Conservation (phyloP, 2,113 vertebrate genomes). For the Diadophis punctatus region DNA sequence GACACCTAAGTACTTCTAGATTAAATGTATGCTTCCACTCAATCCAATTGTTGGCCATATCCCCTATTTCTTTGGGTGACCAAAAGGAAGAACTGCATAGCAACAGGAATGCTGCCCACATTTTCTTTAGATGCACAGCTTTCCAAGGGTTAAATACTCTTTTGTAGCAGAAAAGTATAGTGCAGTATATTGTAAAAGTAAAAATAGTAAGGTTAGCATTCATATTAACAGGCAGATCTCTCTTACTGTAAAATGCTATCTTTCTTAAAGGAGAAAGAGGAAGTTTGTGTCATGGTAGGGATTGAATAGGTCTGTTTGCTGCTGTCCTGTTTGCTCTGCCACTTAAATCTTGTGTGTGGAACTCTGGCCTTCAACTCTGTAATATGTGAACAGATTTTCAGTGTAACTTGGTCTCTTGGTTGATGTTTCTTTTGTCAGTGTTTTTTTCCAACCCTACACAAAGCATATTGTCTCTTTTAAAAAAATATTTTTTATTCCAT, state of each 20-base stretch:
- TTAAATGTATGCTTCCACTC: not conserved
- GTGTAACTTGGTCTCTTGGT: not conserved
- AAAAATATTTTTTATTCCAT: no score
- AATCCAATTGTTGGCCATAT: not conserved
- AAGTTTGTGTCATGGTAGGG: not conserved
- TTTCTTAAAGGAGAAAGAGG: not conserved
- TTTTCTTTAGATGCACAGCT: not conserved
- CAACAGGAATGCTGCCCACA: not conserved
- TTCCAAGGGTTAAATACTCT: not conserved
- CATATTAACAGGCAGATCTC: not conserved
- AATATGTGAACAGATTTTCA: not conserved
- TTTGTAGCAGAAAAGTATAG: not conserved
- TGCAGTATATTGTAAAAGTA: not conserved
- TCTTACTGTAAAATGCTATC: not conserved
- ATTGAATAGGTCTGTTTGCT: not conserved
- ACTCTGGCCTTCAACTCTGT: not conserved
- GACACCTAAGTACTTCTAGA: not conserved
- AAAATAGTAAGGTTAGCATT: not conserved
- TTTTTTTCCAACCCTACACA: not conserved
- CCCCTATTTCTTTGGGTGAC: no score
- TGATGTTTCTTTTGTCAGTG: not conserved
- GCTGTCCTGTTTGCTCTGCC: not conserved
- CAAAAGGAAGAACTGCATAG: not conserved
- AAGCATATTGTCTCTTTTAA: not conserved
- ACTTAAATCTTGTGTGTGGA: not conserved